Conservation (phyloP, 2,888 invertebrate genomes). For the Meteorus colon region DNA sequence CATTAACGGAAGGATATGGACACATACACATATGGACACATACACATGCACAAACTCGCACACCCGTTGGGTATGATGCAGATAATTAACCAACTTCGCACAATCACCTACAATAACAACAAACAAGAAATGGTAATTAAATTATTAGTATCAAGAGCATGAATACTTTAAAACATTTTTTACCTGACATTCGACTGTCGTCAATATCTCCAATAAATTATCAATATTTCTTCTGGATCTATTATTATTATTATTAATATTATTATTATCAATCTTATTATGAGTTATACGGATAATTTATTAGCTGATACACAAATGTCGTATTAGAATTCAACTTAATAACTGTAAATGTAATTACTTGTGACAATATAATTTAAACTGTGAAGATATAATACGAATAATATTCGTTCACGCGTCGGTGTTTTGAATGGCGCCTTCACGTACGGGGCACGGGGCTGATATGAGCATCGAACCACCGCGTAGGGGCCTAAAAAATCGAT, state of each 20-base stretch:
- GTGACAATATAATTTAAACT: slow-evolving; percentile 21
- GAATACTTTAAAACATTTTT: not conserved
- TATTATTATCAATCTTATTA: too few species aligned
- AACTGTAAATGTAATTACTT: not conserved
- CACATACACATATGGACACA: not conserved
- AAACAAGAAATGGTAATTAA: not conserved
- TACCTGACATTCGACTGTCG: not conserved
- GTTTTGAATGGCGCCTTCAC: slow-evolving; percentile 69
- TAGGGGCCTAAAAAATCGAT: slow-evolving; percentile 83
- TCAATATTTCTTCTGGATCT: not conserved
- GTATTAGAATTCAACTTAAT: not conserved
- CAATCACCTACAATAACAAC: not conserved
- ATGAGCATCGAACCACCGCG: slow-evolving; percentile 75
- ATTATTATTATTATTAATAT: not conserved
- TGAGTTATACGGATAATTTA: too few species aligned
- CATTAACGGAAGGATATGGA: not conserved
- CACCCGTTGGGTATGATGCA: not conserved
- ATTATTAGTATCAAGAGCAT: not conserved
- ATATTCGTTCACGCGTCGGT: slow-evolving; percentile 60
- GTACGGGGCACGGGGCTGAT: slow-evolving; percentile 67
- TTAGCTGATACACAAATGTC: too few species aligned
- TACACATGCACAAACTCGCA: not conserved
- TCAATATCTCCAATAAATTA: not conserved
- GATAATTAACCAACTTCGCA: not conserved
- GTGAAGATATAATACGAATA: slow-evolving; percentile 31